phyloP scores from a whole-genome alignment of 1,140 invertebrate species.

The Metaphire vulgaris region DNA sequence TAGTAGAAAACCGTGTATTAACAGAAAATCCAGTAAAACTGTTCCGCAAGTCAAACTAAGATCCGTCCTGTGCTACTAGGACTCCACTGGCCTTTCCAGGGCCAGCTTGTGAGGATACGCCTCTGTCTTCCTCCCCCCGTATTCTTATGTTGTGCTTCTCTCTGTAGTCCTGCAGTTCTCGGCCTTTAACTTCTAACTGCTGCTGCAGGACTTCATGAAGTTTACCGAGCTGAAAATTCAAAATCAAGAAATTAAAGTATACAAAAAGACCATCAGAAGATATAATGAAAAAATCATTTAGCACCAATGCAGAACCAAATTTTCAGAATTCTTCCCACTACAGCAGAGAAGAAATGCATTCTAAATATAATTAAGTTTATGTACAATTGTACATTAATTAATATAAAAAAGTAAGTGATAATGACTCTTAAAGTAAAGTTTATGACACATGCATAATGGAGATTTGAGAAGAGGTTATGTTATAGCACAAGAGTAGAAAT shows the following conservation, averaged over 20 bases:
- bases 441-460: too few species aligned
- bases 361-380: too few species aligned
- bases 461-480: too few species aligned
- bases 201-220: conserved; percentile 70
- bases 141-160: conserved; percentile 76
- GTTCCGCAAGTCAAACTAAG: background rate
- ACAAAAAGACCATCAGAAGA: background rate
- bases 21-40: background rate
- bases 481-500: too few species aligned
- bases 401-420: too few species aligned
- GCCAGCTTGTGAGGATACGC: background rate
- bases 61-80: background rate
- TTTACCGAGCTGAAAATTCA: conserved; percentile 62
- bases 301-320: background rate
- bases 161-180: conserved; percentile 87
- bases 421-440: too few species aligned
- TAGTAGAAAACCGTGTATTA: background rate
- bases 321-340: too few species aligned
- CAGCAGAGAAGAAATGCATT: too few species aligned
- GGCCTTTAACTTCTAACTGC: conserved; percentile 75
- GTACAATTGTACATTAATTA: too few species aligned
- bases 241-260: conserved; percentile 29
- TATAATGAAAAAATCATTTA: background rate
- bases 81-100: background rate
- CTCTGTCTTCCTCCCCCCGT: conserved; percentile 49